Evolutionary conservation across 2,888 invertebrate species (phyloP).

Genomic region (Deroplatys truncata): DNA sequence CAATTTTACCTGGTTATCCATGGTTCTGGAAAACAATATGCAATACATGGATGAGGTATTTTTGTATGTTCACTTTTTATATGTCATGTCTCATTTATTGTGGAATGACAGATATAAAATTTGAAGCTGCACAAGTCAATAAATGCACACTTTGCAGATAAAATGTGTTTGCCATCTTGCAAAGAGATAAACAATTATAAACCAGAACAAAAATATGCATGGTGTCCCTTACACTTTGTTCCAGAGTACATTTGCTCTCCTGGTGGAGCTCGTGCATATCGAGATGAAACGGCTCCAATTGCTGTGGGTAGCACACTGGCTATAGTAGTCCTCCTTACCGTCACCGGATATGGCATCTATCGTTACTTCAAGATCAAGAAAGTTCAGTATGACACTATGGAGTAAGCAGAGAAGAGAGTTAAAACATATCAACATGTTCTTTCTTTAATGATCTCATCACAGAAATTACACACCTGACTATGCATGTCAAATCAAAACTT

Average conservation of each 20-base stretch:
- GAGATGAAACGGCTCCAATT: constrained; percentile 82
- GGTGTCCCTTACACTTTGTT: not conserved
- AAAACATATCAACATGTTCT: not conserved
- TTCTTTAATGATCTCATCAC: not conserved
- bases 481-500: not conserved
- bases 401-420: constrained; percentile 47
- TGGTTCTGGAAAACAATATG: too few species aligned
- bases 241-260: constrained; percentile 62
- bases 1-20: too few species aligned
- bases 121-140: too few species aligned
- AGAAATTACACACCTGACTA: not conserved
- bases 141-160: too few species aligned
- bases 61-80: too few species aligned
- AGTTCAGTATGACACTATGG: constrained; percentile 89
- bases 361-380: constrained; percentile 86
- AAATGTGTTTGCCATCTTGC: too few species aligned
- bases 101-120: too few species aligned
- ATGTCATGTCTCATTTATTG: too few species aligned
- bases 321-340: constrained; percentile 72
- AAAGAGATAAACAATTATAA: too few species aligned
- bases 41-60: too few species aligned
- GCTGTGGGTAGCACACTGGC: constrained; percentile 81
- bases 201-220: too few species aligned
- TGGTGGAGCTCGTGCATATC: constrained; percentile 48
- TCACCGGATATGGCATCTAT: constrained; percentile 80